Percentiles rank a stretch among this genome's conserved stretches.
Conservation (phyloP, 2,113 vertebrate genomes). For the Apistogramma diplotaenia region DNA sequence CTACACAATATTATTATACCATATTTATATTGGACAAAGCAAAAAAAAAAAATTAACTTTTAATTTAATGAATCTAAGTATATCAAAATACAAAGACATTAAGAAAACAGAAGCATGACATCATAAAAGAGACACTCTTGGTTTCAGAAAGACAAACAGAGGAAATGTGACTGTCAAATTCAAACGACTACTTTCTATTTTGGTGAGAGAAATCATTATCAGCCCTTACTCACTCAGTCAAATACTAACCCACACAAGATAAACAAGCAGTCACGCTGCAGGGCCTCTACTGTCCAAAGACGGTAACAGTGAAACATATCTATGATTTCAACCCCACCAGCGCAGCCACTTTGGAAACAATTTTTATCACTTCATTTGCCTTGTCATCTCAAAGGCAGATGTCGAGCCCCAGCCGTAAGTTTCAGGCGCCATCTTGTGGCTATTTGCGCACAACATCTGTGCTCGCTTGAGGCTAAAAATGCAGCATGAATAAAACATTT, state of each 20-base stretch:
- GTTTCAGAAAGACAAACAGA: not conserved
- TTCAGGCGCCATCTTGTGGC: slow-evolving; percentile 71
- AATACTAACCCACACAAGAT: not conserved
- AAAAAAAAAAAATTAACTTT: accelerated
- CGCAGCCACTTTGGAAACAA: not conserved
- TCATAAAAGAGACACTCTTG: not conserved
- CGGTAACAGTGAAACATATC: not conserved
- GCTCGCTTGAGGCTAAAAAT: not conserved
- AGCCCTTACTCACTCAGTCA: not conserved
- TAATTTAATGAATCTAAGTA: not conserved
- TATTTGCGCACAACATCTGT: not conserved
- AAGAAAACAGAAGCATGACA: not conserved
- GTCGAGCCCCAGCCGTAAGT: slow-evolving; percentile 25
- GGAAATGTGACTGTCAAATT: not conserved
- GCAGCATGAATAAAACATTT: not conserved
- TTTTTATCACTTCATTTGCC: slow-evolving; percentile 7
- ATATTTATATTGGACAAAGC: not conserved
- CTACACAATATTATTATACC: not conserved
- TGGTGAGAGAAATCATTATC: not conserved
- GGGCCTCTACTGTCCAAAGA: not conserved
- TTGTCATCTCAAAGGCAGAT: not conserved
- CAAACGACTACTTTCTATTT: not conserved
- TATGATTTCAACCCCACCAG: slow-evolving; percentile 19
- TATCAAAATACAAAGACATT: not conserved
- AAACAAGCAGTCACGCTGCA: not conserved